Evolutionary conservation across 1,140 invertebrate genomes (phyloP).

Genomic region (Aphelenchoides avenae): DNA sequence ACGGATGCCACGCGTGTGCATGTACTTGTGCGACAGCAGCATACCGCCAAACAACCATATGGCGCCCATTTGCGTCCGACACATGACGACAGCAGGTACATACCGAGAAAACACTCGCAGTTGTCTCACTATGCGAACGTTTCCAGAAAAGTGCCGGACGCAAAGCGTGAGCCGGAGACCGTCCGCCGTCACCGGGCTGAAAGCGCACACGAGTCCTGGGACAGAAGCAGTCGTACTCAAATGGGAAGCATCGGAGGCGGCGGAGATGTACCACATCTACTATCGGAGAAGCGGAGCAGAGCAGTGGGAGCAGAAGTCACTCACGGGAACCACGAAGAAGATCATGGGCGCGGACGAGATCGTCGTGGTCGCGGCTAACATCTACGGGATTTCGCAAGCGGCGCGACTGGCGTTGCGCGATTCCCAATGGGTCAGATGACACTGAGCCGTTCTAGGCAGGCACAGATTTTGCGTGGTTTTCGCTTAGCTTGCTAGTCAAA

Average conservation of each 20-base stretch:
- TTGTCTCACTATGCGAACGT: no score
- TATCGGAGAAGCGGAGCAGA: slow-evolving; percentile 14
- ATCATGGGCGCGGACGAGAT: slow-evolving; percentile 31
- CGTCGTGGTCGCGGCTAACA: slow-evolving; percentile 35
- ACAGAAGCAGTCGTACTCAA: slow-evolving; percentile 15
- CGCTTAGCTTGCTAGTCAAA: no score
- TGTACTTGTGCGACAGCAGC: slow-evolving; percentile 34
- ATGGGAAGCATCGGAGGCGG: slow-evolving; percentile 24
- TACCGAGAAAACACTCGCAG: no score
- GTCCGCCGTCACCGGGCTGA: slow-evolving; percentile 13
- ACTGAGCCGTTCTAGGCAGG: no score
- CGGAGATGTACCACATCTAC: slow-evolving; percentile 39
- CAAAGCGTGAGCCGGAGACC: slow-evolving; percentile 15
- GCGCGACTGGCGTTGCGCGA: slow-evolving; percentile 5
- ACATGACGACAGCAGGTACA: slow-evolving; percentile 29
- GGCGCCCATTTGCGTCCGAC: slow-evolving; percentile 25
- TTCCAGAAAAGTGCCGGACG: no score
- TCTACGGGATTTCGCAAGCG: slow-evolving; percentile 28
- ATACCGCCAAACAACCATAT: slow-evolving; percentile 30
- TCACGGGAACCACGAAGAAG: slow-evolving; percentile 24
- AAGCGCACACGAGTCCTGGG: slow-evolving; percentile 14
- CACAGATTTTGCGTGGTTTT: no score
- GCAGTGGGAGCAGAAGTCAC: slow-evolving; percentile 31
- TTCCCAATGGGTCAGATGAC: slow-evolving; percentile 5
- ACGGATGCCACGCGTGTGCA: slow-evolving; percentile 23